phyloP scores from a whole-genome alignment of 2,888 invertebrate species.

The Melanophora roralis region DNA sequence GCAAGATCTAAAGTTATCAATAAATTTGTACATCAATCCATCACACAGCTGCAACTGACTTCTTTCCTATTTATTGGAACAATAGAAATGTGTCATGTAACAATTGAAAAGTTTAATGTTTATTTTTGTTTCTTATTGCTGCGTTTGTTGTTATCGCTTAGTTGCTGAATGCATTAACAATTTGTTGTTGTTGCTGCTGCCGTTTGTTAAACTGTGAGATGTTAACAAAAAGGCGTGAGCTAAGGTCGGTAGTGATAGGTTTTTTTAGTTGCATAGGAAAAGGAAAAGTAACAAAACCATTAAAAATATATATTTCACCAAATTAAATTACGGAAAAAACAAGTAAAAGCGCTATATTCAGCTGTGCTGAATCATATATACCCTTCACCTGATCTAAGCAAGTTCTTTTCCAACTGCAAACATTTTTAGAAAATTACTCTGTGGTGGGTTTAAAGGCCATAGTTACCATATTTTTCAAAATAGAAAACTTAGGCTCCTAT shows the following conservation, averaged over 20 bases:
- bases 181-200: slow-evolving; percentile 11
- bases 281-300: no score
- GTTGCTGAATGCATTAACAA: background rate
- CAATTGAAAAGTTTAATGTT: slow-evolving; percentile 7
- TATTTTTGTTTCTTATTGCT: background rate
- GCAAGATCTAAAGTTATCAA: background rate
- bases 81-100: slow-evolving; percentile 28
- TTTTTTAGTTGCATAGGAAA: no score
- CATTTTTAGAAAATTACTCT: no score
- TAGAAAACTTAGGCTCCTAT: no score
- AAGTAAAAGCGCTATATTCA: no score
- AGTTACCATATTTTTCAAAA: no score
- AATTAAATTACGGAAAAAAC: no score
- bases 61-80: background rate
- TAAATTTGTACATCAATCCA: background rate
- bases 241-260: slow-evolving; percentile 12
- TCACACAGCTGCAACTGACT: background rate
- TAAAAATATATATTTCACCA: no score
- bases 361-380: no score
- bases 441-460: no score
- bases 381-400: no score
- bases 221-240: slow-evolving; percentile 4
- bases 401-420: no score
- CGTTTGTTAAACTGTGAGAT: background rate
- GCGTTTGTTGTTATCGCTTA: background rate